Percentiles rank a stretch among this genome's conserved stretches.
Evolutionary conservation across 2,113 vertebrate species (phyloP).

Genomic region (Halcyon senegalensis): DNA sequence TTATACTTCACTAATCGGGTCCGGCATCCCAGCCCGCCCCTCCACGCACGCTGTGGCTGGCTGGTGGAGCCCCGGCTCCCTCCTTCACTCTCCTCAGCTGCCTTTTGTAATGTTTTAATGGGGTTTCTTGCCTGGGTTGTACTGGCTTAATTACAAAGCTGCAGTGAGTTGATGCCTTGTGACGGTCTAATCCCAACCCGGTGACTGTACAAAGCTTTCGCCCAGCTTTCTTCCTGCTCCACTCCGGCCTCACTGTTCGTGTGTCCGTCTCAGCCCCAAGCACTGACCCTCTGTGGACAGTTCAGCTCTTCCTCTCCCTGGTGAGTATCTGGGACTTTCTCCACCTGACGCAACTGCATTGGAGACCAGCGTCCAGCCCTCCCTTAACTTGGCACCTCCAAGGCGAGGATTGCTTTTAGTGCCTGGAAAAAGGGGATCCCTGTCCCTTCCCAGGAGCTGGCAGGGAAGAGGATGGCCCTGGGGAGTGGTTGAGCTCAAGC

Average conservation of each 20-base stretch:
- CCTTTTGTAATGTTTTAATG: conserved; percentile 67
- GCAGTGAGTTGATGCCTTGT: conserved; percentile 84
- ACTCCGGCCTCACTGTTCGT: neutral
- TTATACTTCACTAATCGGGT: conserved; percentile 60
- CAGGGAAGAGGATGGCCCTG: neutral
- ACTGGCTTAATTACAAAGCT: conserved; percentile 81
- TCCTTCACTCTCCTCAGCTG: conserved; percentile 44
- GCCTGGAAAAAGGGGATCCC: neutral
- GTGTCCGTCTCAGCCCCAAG: neutral
- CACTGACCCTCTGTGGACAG: neutral
- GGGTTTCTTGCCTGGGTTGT: conserved; percentile 64
- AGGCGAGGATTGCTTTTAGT: neutral
- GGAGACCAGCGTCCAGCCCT: neutral
- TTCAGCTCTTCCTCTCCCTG: neutral
- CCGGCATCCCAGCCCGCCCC: conserved; percentile 16
- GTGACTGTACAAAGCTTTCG: conserved; percentile 80
- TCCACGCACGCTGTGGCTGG: neutral
- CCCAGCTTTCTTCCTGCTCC: neutral
- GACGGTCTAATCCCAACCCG: conserved; percentile 85
- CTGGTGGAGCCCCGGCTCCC: neutral
- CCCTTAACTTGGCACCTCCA: neutral
- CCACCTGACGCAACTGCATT: neutral
- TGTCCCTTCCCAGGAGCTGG: neutral
- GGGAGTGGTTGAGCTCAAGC: neutral
- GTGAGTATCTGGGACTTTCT: conserved; percentile 41